These are phyloP conservation scores for Microplitis manilae DNA, from an alignment of 2,888 invertebrate species.

Conservation along the genomic window DNA sequence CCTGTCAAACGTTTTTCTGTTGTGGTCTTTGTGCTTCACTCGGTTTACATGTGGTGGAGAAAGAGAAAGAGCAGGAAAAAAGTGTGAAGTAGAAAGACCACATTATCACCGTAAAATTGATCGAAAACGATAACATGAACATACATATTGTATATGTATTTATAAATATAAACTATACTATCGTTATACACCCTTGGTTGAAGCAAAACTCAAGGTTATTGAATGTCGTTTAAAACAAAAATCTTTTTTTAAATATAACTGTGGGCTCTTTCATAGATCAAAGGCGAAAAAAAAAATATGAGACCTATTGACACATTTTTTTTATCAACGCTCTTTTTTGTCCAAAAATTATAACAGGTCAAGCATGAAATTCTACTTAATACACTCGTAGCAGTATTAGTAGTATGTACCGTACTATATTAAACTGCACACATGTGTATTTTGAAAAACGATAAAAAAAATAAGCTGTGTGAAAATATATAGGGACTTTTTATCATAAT, in stretches of 20 bases:
- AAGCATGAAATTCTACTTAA: neutral
- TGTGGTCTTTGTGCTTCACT: constrained; percentile 9
- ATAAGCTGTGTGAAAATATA: neutral
- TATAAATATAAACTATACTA: neutral
- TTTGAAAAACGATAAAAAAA: neutral
- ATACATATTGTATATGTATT: neutral
- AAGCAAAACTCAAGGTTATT: constrained; percentile 6
- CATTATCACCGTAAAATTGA: constrained; percentile 6
- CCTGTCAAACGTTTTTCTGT: constrained; percentile 45
- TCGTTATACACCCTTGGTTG: neutral
- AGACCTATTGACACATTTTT: constrained; percentile 5
- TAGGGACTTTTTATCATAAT: neutral
- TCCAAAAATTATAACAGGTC: constrained; percentile 7
- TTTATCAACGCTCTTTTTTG: constrained; percentile 4
- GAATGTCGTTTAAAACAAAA: neutral
- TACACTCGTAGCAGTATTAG: neutral
- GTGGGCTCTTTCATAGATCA: neutral
- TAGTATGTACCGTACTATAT: neutral
- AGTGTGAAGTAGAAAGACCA: neutral
- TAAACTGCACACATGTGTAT: neutral
- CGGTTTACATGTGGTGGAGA: constrained; percentile 8
- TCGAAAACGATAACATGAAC: constrained; percentile 3
- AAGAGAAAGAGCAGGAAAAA: neutral
- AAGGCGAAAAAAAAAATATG: neutral
- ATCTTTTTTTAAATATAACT: neutral